phyloP scores from a whole-genome alignment of 2,797 vertebrate species.

The Arctocebus calabarensis region DNA sequence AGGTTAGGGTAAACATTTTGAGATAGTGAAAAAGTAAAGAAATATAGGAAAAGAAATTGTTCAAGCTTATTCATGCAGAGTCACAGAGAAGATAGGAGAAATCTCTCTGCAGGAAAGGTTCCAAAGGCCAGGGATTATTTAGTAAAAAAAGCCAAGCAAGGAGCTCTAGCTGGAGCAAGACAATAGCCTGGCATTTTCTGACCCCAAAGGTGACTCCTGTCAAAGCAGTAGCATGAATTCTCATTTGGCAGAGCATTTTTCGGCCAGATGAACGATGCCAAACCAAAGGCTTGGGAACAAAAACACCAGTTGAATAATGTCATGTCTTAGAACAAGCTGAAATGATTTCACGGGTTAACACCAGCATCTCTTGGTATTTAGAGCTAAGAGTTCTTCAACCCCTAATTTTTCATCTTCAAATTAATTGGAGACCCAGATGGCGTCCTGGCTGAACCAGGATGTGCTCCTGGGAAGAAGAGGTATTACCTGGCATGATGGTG shows the following conservation, averaged over 20 bases:
- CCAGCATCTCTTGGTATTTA: neutral
- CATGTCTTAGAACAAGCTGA: constrained; percentile 7
- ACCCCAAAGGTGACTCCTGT: neutral
- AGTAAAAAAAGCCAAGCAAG: neutral
- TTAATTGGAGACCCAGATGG: constrained; percentile 45
- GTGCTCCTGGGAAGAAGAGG: neutral
- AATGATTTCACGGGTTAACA: constrained; percentile 39
- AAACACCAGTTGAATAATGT: neutral
- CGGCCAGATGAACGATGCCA: neutral
- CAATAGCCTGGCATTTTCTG: neutral
- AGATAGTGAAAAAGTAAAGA: constrained; percentile 42
- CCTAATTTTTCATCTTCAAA: constrained; percentile 52
- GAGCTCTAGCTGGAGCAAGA: neutral
- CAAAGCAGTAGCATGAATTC: neutral
- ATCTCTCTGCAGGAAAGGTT: neutral
- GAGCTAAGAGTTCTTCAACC: neutral
- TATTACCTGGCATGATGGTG: neutral
- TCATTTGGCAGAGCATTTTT: constrained; percentile 28
- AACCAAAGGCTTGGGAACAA: neutral
- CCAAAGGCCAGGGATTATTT: neutral
- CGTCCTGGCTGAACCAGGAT: neutral
- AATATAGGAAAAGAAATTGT: constrained; percentile 7
- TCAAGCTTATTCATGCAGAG: neutral
- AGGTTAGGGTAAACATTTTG: neutral
- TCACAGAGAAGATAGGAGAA: neutral